phyloP scores from a whole-genome alignment of 2,888 invertebrate species.

The Nomada ferruginata region DNA sequence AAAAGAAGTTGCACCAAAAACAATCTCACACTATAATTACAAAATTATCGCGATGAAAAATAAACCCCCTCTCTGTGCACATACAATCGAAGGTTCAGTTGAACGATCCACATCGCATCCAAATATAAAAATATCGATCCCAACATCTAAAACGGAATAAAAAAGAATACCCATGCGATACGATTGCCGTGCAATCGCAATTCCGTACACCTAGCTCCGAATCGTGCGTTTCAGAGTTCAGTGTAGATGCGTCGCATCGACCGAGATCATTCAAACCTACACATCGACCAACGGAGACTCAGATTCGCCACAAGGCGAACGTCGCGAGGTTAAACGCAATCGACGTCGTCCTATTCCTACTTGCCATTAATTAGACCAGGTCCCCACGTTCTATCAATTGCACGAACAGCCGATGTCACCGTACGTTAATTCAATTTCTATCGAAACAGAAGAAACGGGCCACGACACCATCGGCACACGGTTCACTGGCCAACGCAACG shows the following conservation, averaged over 20 bases:
- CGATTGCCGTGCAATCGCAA: neutral
- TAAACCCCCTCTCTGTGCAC: neutral
- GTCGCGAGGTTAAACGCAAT: conserved; percentile 48
- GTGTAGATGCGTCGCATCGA: conserved; percentile 11
- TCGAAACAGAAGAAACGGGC: neutral
- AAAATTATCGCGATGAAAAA: neutral
- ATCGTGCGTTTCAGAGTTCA: conserved; percentile 4
- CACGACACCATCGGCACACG: conserved; percentile 10
- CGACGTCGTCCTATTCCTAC: conserved; percentile 44
- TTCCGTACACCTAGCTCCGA: neutral
- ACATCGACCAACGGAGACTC: conserved; percentile 1
- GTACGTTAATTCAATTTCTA: conserved; percentile 49
- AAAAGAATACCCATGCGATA: neutral
- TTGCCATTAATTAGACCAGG: conserved; percentile 48
- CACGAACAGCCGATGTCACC: conserved; percentile 45
- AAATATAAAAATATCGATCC: no score
- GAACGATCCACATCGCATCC: neutral
- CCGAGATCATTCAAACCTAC: neutral
- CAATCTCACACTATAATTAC: neutral
- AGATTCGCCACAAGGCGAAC: neutral
- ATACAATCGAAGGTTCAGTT: neutral
- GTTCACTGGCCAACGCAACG: conserved; percentile 20
- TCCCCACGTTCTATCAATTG: conserved; percentile 51
- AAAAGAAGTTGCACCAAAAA: neutral
- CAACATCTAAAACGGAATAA: neutral